Conservation (phyloP, 2,888 invertebrate genomes). For the Brachypalpus laphriformis region DNA sequence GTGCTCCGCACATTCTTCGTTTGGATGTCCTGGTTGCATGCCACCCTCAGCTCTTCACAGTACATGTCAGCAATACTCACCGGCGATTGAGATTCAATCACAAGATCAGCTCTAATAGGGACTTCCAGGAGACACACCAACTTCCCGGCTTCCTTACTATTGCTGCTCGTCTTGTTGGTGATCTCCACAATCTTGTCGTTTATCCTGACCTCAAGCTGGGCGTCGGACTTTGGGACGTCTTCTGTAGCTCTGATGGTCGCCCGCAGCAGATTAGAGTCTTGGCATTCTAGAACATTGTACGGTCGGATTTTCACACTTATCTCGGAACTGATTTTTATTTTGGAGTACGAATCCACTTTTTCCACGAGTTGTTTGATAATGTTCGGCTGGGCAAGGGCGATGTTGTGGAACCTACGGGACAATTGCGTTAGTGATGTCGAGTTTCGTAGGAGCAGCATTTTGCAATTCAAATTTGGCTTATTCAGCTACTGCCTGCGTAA, state of each 20-base stretch:
- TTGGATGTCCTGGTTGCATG: constrained; percentile 76
- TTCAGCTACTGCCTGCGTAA: background rate
- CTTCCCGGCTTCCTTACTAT: constrained; percentile 24
- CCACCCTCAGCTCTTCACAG: constrained; percentile 77
- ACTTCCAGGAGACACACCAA: constrained; percentile 76
- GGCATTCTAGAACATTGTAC: constrained; percentile 66
- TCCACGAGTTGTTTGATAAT: constrained; percentile 55
- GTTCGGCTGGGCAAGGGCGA: constrained; percentile 44
- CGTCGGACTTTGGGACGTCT: constrained; percentile 23
- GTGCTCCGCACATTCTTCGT: constrained; percentile 79
- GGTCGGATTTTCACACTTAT: constrained; percentile 64
- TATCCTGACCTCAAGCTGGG: constrained; percentile 53
- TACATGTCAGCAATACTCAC: constrained; percentile 78
- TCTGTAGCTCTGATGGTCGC: constrained; percentile 43
- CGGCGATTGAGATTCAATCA: constrained; percentile 75
- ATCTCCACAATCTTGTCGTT: constrained; percentile 58
- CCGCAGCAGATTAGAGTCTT: constrained; percentile 63
- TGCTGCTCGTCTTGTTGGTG: constrained; percentile 18
- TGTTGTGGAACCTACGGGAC: constrained; percentile 51
- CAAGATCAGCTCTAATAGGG: constrained; percentile 79
- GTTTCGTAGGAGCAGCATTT: constrained; percentile 54
- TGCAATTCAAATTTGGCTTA: background rate
- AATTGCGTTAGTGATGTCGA: constrained; percentile 5
- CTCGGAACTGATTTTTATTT: constrained; percentile 65
- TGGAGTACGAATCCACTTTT: constrained; percentile 65